Base-by-base conservation (phyloP, 2,888 invertebrate species). In the Nemoura dubitans region DNA sequence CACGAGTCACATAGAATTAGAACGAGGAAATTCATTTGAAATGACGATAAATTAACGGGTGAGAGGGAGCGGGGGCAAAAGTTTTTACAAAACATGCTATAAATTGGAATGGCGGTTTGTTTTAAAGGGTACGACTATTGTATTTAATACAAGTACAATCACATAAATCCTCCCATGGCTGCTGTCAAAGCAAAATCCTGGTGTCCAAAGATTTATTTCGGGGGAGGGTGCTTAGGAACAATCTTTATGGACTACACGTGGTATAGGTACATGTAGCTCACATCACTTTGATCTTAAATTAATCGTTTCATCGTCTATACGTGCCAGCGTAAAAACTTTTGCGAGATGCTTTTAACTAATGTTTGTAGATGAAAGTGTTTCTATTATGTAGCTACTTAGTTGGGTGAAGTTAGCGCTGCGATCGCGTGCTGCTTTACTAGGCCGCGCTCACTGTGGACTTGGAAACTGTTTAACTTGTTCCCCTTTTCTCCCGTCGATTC, bases 331-430 rank as follows among this genome's bases (percentile, higher is more conserved):
- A 59, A 26, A 78, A 78, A 78, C 78, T 28, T 78, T 78, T 78
- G 26, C 26, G 78, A 28, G 3, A 78, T 78, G 27, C 78, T 78
- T 78, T 78, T 78, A 78, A 78, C 78, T 78, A 26, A 28, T 78
- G 78, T 78, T 78, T 78, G 78, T n/a, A 27, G 78, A 78, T 78
- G 78, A 78, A 78, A 78, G 78, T 78, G 28, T 78, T 78, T 78
- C 78, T 78, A 28, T 78, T 59, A 59, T 59, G 10, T 59, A 59
- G 21, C 59, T 21, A 14, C 16, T 21, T 59, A 21, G 6, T 59
- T 59, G 59, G 16, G 3, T 21, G 59, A 21, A 16, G 59, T 59
- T 14, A 21, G 59, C 59, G 59, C 59, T 10, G 36, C 3, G 59
- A 7, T 59, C 59, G 59, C 59, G 59, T 59, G 59, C 14, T 36